Percentiles rank a stretch among this genome's conserved stretches.
Conservation (phyloP, 1,140 invertebrate species). For the Zophobas atratus region DNA sequence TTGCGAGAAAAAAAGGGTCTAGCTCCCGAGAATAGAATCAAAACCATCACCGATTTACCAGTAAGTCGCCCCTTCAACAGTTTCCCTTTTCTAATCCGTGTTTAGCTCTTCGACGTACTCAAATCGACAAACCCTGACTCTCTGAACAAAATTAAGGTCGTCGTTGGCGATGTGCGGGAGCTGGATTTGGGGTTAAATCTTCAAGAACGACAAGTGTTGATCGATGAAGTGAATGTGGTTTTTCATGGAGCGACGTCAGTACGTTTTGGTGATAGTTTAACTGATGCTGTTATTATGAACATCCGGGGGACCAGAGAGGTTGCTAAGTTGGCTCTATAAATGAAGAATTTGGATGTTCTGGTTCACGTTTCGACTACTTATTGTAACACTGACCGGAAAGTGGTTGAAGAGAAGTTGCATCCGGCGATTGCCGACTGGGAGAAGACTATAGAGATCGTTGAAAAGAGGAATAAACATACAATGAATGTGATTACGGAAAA, state of each 20-base stretch:
- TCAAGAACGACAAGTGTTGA: constrained; percentile 74
- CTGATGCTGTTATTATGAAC: constrained; percentile 73
- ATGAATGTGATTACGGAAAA: constrained; percentile 79
- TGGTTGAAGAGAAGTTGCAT: constrained; percentile 86
- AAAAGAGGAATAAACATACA: constrained; percentile 81
- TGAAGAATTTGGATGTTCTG: constrained; percentile 76
- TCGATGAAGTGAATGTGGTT: constrained; percentile 84
- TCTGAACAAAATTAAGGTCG: constrained; percentile 81
- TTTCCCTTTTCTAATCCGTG: constrained; percentile 48
- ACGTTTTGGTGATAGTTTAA: constrained; percentile 85
- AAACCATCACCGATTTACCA: constrained; percentile 68
- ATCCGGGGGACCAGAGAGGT: constrained; percentile 72
- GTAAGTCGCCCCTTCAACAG: constrained; percentile 64
- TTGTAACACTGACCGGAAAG: constrained; percentile 78
- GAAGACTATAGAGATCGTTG: constrained; percentile 85
- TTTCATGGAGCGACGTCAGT: constrained; percentile 96
- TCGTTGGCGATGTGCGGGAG: constrained; percentile 84
- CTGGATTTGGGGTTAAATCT: constrained; percentile 70
- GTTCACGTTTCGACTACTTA: constrained; percentile 91
- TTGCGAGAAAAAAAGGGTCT: constrained; percentile 78
- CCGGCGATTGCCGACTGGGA: constrained; percentile 87
- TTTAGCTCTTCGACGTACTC: constrained; percentile 74
- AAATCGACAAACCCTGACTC: constrained; percentile 70
- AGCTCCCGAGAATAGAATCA: constrained; percentile 70
- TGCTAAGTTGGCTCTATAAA: constrained; percentile 72